Base-by-base conservation (phyloP, 2,797 vertebrate species). In the Gymnodraco acuticeps region DNA sequence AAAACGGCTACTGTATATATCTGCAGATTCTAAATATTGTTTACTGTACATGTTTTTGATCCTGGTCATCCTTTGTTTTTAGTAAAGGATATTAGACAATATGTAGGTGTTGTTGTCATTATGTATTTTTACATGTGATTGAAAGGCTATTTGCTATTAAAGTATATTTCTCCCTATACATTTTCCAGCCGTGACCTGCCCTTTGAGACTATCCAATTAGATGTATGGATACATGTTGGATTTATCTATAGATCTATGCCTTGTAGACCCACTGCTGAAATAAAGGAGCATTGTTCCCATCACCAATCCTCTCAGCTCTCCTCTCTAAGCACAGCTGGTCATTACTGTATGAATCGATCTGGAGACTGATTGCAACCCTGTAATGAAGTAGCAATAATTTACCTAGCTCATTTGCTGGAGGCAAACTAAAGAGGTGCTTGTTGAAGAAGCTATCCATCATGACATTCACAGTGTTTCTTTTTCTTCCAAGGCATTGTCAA, bases 331-430 rank as follows among this genome's bases (percentile, higher is more conserved):
- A 69, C 60, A 77, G 52, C 61, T 45, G 51, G 41, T 87, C 79
- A 92, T 91, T 90, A 88, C 84, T 88, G 81, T 83, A 85, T 9
- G 60, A 80, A 91, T 92, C 17, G 86, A 92, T 86, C 80, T 46
- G 16, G 10, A 19, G 63, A 23, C 65, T 82, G 80, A 89, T 88
- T 88, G 85, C 63, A 51, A 60, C 70, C 48, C 70, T 42, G 61
- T 87, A 90, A 92, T 84, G 86, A 87, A 87, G 74, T 66, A 61
- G 52, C 69, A 73, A 71, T 83, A 72, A 88, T 83, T 83, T 75
- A 65, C 48, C 47, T 68, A 64, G 69, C 75, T 87, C 59, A 55
- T 90, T 88, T 85, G 66, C 77, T 64, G 33, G 19, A 55, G 63
- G 77, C 64, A 64, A 76, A 62, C 12, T 51, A 33, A 62, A 58